These are phyloP conservation scores for Eristalinus aeneus DNA, from an alignment of 2,888 invertebrate species.

Conservation along the genomic window DNA sequence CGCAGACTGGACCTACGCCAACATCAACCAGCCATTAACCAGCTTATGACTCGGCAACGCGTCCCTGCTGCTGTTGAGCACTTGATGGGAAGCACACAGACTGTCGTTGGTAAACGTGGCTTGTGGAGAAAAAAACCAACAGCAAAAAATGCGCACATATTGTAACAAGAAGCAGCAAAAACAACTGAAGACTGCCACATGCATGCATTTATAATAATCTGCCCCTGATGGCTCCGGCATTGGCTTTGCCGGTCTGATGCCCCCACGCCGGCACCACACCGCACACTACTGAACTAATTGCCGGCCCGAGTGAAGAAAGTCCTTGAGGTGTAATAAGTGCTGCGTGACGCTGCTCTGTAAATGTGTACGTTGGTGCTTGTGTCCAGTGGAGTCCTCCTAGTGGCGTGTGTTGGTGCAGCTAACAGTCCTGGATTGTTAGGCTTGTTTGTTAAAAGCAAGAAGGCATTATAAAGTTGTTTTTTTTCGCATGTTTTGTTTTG, in stretches of 20 bases:
- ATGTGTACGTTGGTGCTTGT: not conserved
- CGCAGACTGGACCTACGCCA: constrained; percentile 74
- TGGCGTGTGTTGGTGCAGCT: not conserved
- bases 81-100: constrained; percentile 28
- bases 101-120: constrained; percentile 31
- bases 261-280: constrained; percentile 9
- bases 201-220: constrained; percentile 35
- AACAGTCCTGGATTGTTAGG: not conserved
- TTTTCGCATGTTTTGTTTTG: not conserved
- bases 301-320: constrained; percentile 72
- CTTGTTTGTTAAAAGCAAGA: not conserved
- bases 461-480: not conserved
- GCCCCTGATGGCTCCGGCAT: constrained; percentile 43
- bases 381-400: not conserved
- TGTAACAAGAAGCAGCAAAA: constrained; percentile 9
- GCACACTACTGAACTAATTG: constrained; percentile 74
- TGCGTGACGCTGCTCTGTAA: constrained; percentile 72
- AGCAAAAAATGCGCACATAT: not conserved
- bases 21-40: constrained; percentile 63
- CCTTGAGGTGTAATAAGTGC: constrained; percentile 76
- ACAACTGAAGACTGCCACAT: constrained; percentile 23
- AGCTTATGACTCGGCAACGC: constrained; percentile 27
- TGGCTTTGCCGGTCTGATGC: constrained; percentile 23
- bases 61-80: constrained; percentile 8
- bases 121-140: constrained; percentile 11